A percentile compares a stretch with the other conserved stretches of the same genome.
Conservation (phyloP, 2,888 invertebrate genomes). For the Micoletzkya japonica region DNA sequence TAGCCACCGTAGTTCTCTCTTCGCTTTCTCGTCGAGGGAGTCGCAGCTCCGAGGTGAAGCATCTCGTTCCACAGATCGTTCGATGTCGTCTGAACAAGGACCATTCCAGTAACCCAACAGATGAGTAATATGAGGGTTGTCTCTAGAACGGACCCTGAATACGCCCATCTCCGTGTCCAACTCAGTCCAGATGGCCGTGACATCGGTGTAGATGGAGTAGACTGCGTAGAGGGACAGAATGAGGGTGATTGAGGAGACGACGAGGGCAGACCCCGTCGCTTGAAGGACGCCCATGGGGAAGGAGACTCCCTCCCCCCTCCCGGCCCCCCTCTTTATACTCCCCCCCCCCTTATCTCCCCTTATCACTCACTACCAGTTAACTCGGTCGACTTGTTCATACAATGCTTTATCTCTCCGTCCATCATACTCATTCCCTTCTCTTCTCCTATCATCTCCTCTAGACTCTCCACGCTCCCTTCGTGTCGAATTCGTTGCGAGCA, state of each 20-base stretch:
- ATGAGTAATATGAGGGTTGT: neutral
- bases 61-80: constrained; percentile 51
- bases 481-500: constrained; percentile 10
- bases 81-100: constrained; percentile 38
- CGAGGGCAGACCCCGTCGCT: constrained; percentile 49
- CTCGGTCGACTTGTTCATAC: neutral
- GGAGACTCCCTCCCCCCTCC: constrained; percentile 6
- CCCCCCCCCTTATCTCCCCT: neutral
- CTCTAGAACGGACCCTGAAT: constrained; percentile 38
- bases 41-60: constrained; percentile 48
- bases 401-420: neutral
- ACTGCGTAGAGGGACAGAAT: constrained; percentile 48
- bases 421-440: no score
- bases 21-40: constrained; percentile 43
- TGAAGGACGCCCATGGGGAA: constrained; percentile 24
- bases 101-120: neutral
- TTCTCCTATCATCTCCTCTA: constrained; percentile 15
- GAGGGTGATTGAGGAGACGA: constrained; percentile 48
- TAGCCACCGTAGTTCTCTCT: constrained; percentile 50
- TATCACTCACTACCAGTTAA: neutral
- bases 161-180: constrained; percentile 49
- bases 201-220: constrained; percentile 49
- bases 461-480: constrained; percentile 10
- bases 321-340: neutral
- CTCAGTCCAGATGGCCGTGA: constrained; percentile 47